Conservation (phyloP, 2,797 vertebrate species). For the Myotis findleyi region DNA sequence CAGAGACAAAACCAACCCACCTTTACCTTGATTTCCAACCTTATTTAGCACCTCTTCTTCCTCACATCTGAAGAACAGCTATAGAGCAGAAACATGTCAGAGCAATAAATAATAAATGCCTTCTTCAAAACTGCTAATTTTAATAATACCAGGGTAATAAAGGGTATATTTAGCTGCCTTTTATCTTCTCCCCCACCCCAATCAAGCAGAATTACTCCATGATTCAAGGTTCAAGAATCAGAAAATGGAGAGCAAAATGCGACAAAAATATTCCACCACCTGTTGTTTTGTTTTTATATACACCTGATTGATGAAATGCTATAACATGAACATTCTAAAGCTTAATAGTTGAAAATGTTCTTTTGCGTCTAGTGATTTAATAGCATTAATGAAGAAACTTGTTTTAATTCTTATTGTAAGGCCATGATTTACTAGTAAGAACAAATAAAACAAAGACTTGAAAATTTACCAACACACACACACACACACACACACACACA, state of each 20-base stretch:
- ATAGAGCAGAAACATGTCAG: background rate
- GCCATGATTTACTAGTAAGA: background rate
- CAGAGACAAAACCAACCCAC: background rate
- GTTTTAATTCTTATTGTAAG: background rate
- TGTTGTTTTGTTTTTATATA: constrained; percentile 25
- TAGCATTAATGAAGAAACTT: background rate
- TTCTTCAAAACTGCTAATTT: background rate
- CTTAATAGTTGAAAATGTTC: background rate
- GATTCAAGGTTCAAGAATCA: background rate
- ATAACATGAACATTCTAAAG: background rate
- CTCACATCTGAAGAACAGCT: background rate
- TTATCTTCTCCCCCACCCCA: background rate
- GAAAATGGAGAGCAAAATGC: background rate
- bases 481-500: background rate
- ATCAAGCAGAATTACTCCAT: background rate
- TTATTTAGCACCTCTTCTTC: background rate
- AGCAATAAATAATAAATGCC: background rate
- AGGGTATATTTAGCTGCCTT: background rate
- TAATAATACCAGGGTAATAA: background rate
- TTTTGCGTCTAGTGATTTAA: background rate
- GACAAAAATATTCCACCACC: background rate
- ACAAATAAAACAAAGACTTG: background rate
- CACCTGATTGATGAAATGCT: background rate
- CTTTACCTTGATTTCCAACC: background rate
- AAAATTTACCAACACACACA: background rate